These are phyloP conservation scores for Rhagium mordax DNA, from an alignment of 2,888 invertebrate species.

Conservation along the genomic window DNA sequence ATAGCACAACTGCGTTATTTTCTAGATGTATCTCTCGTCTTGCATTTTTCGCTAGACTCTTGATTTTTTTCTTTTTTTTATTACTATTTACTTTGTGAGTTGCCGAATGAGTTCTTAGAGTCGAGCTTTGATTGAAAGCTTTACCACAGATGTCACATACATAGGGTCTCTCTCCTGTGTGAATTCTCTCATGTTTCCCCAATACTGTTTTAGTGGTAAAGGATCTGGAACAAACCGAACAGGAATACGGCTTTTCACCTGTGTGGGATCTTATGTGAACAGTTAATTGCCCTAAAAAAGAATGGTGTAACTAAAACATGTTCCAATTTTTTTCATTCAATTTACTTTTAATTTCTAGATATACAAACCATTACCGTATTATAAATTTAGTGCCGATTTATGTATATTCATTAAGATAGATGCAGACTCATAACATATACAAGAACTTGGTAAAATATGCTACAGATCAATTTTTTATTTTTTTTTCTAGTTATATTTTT, in stretches of 20 bases:
- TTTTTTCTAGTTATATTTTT: too few species aligned
- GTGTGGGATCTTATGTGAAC: conserved; percentile 39
- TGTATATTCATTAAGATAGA: too few species aligned
- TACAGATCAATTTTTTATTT: too few species aligned
- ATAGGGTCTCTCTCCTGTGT: conserved; percentile 65
- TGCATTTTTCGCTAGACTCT: background rate
- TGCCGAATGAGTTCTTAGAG: conserved; percentile 61
- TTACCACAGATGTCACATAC: conserved; percentile 62
- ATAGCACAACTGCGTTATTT: conserved; percentile 21
- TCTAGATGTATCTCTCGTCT: conserved; percentile 7
- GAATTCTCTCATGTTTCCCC: conserved; percentile 61
- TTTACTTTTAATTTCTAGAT: too few species aligned
- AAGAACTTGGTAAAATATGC: too few species aligned
- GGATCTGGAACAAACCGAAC: conserved; percentile 58
- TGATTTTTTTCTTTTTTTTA: conserved; percentile 21
- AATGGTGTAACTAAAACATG: background rate
- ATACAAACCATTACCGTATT: too few species aligned
- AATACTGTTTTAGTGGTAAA: conserved; percentile 60
- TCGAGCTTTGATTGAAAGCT: conserved; percentile 63
- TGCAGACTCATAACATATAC: too few species aligned
- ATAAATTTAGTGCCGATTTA: too few species aligned
- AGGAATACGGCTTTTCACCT: conserved; percentile 51
- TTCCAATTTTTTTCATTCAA: too few species aligned
- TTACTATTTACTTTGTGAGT: conserved; percentile 47
- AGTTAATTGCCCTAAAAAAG: conserved; percentile 36